phyloP scores from a whole-genome alignment of 2,797 vertebrate species.

The Chelonia mydas region DNA sequence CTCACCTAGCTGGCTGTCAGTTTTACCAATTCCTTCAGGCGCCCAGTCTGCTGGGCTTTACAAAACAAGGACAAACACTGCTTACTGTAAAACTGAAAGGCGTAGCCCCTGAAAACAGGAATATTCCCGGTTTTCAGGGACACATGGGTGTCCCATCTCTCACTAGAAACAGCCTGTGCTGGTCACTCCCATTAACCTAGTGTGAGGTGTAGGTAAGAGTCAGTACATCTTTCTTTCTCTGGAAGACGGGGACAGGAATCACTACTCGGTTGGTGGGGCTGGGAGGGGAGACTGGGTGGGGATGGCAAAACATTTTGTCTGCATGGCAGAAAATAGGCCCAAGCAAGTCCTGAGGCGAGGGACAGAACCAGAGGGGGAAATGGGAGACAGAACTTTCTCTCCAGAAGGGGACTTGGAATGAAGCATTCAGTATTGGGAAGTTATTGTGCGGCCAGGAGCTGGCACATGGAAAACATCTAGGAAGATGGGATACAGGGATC shows the following conservation, averaged over 20 bases:
- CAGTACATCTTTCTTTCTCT: background rate
- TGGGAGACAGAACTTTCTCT: accelerated
- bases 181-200: background rate
- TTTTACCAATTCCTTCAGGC: background rate
- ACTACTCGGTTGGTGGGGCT: background rate
- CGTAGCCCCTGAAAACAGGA: background rate
- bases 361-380: background rate
- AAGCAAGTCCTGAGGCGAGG: background rate
- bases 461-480: background rate
- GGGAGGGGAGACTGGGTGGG: background rate
- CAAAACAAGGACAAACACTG: background rate
- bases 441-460: background rate
- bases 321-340: background rate
- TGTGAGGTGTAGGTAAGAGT: background rate
- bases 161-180: background rate
- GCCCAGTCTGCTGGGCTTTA: background rate
- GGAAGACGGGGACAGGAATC: background rate
- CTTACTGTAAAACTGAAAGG: background rate
- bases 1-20: background rate
- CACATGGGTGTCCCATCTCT: background rate
- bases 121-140: background rate
- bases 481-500: background rate
- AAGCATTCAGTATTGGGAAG: background rate
- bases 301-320: background rate
- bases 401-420: background rate